phyloP scores from a whole-genome alignment of 2,888 invertebrate genomes.

The Euzetes globulus region DNA sequence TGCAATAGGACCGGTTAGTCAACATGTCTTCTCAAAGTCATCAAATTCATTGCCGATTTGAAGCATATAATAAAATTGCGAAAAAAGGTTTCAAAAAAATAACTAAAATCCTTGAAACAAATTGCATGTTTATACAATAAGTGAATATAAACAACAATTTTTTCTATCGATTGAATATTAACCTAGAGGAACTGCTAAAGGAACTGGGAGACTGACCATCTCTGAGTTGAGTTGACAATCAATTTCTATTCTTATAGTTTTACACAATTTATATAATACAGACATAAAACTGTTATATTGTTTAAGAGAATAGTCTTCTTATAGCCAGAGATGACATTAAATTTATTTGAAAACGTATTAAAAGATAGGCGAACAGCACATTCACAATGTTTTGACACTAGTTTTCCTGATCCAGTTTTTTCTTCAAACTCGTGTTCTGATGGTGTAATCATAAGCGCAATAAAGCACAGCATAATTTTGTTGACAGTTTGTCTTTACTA shows the following conservation, averaged over 20 bases:
- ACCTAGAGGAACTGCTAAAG: background rate
- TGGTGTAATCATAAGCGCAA: background rate
- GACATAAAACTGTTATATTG: background rate
- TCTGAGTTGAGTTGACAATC: background rate
- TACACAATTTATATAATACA: background rate
- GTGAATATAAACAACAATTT: no score
- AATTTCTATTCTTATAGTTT: slow-evolving; percentile 4
- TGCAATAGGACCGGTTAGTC: no score
- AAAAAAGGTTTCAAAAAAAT: no score
- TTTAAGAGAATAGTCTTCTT: background rate
- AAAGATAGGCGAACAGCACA: background rate
- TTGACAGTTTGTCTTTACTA: slow-evolving; percentile 11
- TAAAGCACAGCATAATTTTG: slow-evolving; percentile 21
- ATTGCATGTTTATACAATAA: no score
- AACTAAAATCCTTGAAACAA: no score
- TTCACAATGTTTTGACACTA: background rate
- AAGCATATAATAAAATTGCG: no score
- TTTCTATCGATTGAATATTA: no score
- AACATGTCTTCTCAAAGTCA: no score
- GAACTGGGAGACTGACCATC: background rate
- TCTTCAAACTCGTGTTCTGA: background rate
- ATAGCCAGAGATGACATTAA: background rate
- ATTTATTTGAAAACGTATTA: background rate
- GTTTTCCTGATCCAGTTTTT: background rate
- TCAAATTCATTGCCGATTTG: no score